phyloP scores from a whole-genome alignment of 2,113 vertebrate genomes.

The Ariopsis seemanni region DNA sequence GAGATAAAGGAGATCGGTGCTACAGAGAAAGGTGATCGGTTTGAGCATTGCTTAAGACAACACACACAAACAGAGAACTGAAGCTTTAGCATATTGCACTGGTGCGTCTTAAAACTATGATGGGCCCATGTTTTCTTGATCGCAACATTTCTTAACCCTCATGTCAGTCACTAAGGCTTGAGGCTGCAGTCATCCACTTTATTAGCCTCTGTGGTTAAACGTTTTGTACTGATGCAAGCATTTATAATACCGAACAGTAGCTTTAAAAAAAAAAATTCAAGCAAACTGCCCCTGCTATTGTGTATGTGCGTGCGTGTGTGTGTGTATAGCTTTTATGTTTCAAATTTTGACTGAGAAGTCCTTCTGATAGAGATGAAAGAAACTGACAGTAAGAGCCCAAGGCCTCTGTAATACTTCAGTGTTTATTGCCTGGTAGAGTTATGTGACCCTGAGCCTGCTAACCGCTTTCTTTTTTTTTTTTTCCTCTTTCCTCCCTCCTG shows the following conservation, averaged over 20 bases:
- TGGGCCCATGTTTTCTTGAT: slow-evolving; percentile 15
- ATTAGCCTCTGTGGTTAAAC: background rate
- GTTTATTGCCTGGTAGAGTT: slow-evolving; percentile 39
- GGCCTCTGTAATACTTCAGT: slow-evolving; percentile 31
- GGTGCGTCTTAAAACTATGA: background rate
- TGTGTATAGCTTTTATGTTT: background rate
- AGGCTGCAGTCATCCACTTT: slow-evolving; percentile 8
- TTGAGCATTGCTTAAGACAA: slow-evolving; percentile 51
- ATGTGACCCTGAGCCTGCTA: slow-evolving; percentile 36
- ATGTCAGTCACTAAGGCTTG: slow-evolving; percentile 8
- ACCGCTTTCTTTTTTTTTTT: slow-evolving; percentile 29
- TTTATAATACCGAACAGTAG: no score
- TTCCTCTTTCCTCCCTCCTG: slow-evolving; percentile 9
- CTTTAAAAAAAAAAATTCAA: background rate
- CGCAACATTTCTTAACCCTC: background rate
- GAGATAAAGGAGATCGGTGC: slow-evolving; percentile 54
- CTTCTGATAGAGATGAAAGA: slow-evolving; percentile 12
- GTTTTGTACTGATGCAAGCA: background rate
- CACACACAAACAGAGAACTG: background rate
- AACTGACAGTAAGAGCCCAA: slow-evolving; percentile 29
- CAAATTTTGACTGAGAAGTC: background rate
- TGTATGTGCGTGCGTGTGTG: background rate
- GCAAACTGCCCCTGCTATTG: background rate
- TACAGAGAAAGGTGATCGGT: slow-evolving; percentile 61
- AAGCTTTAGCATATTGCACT: background rate